phyloP scores from a whole-genome alignment of 37 sponge, comb jelly and placozoan species.

The Oopsacas minuta region DNA sequence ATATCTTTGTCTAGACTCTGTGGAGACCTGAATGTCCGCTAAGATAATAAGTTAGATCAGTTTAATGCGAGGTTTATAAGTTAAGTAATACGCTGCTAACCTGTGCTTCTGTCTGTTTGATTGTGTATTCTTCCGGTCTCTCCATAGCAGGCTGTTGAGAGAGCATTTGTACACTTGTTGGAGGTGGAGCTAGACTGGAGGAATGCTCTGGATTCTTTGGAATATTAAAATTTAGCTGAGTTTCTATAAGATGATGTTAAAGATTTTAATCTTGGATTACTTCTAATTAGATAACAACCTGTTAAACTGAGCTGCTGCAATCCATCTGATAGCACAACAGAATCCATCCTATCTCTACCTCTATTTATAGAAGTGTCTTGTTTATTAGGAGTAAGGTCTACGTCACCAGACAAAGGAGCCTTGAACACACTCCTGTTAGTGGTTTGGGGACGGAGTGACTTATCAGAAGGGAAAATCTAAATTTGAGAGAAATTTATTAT shows the following conservation, averaged over 20 bases:
- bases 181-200: not conserved
- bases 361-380: not conserved
- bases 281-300: not conserved
- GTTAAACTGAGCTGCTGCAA: not conserved
- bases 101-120: conserved; percentile 1
- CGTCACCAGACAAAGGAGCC: not conserved
- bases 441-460: not conserved
- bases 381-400: not conserved
- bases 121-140: not conserved
- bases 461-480: not conserved
- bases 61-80: not conserved
- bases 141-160: conserved; percentile 5
- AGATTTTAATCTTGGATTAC: not conserved
- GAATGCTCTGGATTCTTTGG: not conserved
- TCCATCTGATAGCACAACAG: not conserved
- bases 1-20: not conserved
- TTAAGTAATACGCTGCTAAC: not conserved
- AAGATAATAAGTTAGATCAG: not conserved
- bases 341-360: not conserved
- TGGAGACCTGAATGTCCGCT: not conserved
- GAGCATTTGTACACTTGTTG: not conserved
- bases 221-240: not conserved
- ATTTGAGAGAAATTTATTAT: not conserved
- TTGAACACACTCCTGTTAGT: conserved; percentile 8
- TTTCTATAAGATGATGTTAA: not conserved